Evolutionary conservation across 2,888 invertebrate species (phyloP), one percentile per base, ranked within the genome.

Genomic region (Diaperis boleti): DNA sequence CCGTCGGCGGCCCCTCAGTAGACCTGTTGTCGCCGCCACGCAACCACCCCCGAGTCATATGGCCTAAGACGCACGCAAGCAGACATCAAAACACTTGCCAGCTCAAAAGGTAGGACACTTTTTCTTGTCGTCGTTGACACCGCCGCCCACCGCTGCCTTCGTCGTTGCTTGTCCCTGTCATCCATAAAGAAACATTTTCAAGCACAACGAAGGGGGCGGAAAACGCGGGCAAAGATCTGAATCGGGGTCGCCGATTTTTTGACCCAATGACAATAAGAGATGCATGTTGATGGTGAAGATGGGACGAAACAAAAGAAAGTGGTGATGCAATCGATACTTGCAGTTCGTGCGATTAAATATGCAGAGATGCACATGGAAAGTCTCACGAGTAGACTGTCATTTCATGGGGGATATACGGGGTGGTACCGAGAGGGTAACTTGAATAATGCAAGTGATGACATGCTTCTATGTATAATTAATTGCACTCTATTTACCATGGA

Each of bases 1-100:
- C 10, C 18, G 37, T n/a, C 35, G 18, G 31, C 59, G 20, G 14
- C 49, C 44, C 42, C 35, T 42, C 66, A 71, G 71, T 71, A 60
- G 68, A 71, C 71, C 71, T 69, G 71, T 71, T 69, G 71, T 69
- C 62, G 60, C 54, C 57, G 33, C 44, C 60, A 20, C 15, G 55
- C 56, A 54, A 64, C 61, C 68, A 67, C 59, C 56, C 33, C 41
- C 39, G 50, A 49, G 4, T 60, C 62, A 15, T 56, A 69, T 66
- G 71, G 71, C 69, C 71, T 69, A 68, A 71, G 64, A 57, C 37
- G 47, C 41, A 64, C 57, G 64, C 33, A 10, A 17, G 17, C 26
- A 11, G 29, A 11, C 26, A 45, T 8, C 45, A 45, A 33, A 10
- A 33, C 15, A 10, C 3, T 8, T 14, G 22, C 14, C 33, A 17